phyloP scores from a whole-genome alignment of 92 coral and sea anemone species.

The Nematostella vectensis region DNA sequence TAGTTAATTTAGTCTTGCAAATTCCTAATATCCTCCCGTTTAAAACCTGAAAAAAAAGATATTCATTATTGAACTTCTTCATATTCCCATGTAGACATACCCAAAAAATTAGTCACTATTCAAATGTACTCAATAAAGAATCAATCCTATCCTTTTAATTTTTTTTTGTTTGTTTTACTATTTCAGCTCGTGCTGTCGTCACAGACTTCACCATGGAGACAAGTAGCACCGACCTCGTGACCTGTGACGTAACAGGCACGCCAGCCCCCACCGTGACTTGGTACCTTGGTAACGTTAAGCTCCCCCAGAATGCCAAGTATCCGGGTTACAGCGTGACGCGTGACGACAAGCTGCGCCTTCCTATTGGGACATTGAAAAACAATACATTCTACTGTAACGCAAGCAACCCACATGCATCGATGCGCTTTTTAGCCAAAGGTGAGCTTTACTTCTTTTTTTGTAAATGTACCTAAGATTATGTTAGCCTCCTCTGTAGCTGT shows the following conservation, averaged over 20 bases:
- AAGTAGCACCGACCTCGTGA: conserved; percentile 19
- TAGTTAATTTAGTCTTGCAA: no score
- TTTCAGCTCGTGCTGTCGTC: conserved; percentile 46
- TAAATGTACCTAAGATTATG: no score
- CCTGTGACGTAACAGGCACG: conserved; percentile 56
- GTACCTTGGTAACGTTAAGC: conserved; percentile 42
- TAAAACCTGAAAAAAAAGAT: no score
- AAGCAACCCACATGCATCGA: conserved; percentile 56
- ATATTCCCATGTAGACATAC: no score
- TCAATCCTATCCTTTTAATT: no score
- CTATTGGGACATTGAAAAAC: conserved; percentile 31
- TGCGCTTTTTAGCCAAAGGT: conserved; percentile 56
- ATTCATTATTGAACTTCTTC: no score
- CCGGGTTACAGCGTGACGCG: conserved; percentile 41
- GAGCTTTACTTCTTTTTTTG: no score
- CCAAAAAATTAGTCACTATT: no score
- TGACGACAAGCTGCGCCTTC: conserved; percentile 33
- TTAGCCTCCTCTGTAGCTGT: no score
- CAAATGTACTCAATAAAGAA: no score
- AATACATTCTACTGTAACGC: conserved; percentile 66
- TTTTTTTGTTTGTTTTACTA: no score
- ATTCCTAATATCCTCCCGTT: no score
- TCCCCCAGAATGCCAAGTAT: conserved; percentile 46
- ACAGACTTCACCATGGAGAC: conserved; percentile 23
- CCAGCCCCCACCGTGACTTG: conserved; percentile 63